Percentiles rank a stretch among this genome's conserved stretches.
These are phyloP conservation scores for Ethmia dodecea DNA, from an alignment of 2,888 invertebrate species.

Conservation along the genomic window DNA sequence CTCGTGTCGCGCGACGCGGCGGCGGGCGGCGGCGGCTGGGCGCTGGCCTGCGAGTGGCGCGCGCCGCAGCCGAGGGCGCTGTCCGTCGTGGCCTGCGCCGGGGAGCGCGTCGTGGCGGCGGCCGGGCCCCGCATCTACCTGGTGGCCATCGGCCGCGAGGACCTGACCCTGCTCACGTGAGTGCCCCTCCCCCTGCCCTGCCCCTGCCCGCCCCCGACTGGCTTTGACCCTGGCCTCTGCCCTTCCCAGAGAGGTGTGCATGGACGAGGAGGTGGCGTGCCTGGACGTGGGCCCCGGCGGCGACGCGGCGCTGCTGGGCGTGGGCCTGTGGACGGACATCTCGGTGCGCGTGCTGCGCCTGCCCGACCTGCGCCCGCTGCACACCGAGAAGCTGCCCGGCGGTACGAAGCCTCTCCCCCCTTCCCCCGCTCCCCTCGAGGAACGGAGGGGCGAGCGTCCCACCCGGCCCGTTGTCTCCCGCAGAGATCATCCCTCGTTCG, in stretches of 20 bases:
- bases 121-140: constrained; percentile 75
- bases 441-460: neutral
- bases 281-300: constrained; percentile 91
- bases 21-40: constrained; percentile 77
- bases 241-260: constrained; percentile 77
- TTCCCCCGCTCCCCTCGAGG: neutral
- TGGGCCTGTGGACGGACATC: constrained; percentile 98
- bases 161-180: constrained; percentile 32
- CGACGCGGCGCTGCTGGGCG: constrained; percentile 87
- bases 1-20: constrained; percentile 39
- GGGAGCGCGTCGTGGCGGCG: constrained; percentile 87
- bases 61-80: constrained; percentile 89
- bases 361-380: constrained; percentile 87
- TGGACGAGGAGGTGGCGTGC: constrained; percentile 97
- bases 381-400: constrained; percentile 92
- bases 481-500: constrained; percentile 97
- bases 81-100: constrained; percentile 92
- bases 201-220: too few relatives aligned
- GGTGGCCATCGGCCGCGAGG: constrained; percentile 30
- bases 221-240: too few relatives aligned
- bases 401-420: constrained; percentile 56
- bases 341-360: constrained; percentile 91
- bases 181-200: constrained; percentile 10
- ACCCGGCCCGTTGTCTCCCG: constrained; percentile 13
- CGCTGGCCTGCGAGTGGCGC: constrained; percentile 76